Evolutionary conservation across 1,140 invertebrate species (phyloP).

Genomic region (Cydia amplana): DNA sequence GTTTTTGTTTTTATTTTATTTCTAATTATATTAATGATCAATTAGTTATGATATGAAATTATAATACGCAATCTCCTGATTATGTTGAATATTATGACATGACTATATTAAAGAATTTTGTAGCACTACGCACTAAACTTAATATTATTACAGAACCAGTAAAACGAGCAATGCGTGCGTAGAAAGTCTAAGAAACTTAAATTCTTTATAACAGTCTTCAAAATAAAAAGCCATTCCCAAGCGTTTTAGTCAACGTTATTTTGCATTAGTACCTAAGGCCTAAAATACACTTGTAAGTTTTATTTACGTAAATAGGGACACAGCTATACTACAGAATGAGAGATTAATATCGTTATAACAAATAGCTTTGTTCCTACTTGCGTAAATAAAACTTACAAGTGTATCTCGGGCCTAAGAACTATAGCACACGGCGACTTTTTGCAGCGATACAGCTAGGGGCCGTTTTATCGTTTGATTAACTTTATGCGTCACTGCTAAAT

Average conservation of each 20-base stretch:
- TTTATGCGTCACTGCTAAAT: too few species aligned
- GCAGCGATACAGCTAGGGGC: not conserved
- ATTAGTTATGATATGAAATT: slow-evolving; percentile 7
- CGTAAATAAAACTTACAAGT: too few species aligned
- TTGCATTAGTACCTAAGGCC: too few species aligned
- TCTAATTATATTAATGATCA: not conserved
- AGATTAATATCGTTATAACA: too few species aligned
- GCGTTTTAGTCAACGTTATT: too few species aligned
- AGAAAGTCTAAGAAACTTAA: not conserved
- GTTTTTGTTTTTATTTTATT: slow-evolving; percentile 12
- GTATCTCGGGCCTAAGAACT: too few species aligned
- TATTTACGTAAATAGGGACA: too few species aligned
- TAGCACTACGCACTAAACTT: not conserved
- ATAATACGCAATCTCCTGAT: not conserved
- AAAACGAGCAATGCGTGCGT: not conserved
- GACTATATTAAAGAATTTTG: not conserved
- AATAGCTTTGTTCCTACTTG: too few species aligned
- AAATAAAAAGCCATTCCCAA: not conserved
- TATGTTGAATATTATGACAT: not conserved
- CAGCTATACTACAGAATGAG: too few species aligned
- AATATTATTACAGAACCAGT: not conserved
- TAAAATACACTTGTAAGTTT: too few species aligned
- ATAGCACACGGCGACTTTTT: not conserved
- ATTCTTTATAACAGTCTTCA: not conserved
- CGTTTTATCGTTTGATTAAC: not conserved